A percentile compares a stretch with the other conserved stretches of the same genome.
These are phyloP conservation scores for Acleris cristana DNA, from an alignment of 2,888 invertebrate genomes.

Conservation along the genomic window DNA sequence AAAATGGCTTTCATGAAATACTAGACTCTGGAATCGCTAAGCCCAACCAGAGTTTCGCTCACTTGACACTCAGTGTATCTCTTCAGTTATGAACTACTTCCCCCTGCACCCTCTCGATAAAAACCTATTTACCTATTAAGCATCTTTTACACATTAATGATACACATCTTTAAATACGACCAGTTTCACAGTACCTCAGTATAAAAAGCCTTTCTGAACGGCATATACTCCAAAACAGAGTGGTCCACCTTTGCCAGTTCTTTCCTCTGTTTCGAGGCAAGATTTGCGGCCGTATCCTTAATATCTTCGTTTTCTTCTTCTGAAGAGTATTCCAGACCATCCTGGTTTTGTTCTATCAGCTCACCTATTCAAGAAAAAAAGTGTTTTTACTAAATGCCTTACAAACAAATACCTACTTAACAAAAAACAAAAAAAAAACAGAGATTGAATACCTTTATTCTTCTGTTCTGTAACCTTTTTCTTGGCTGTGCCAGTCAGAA, in stretches of 20 bases:
- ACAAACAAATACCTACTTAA: no score
- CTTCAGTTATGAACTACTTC: no score
- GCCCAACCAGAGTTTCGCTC: no score
- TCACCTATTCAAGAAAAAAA: slow-evolving; percentile 86
- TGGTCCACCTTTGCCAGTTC: slow-evolving; percentile 97
- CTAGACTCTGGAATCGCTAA: background rate
- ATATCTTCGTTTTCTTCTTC: slow-evolving; percentile 98
- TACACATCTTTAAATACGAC: background rate
- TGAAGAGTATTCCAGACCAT: slow-evolving; percentile 98
- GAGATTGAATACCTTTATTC: slow-evolving; percentile 69
- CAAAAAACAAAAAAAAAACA: background rate
- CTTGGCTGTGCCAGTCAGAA: slow-evolving; percentile 93
- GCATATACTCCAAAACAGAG: slow-evolving; percentile 91
- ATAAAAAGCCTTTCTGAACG: slow-evolving; percentile 98
- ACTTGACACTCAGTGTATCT: no score
- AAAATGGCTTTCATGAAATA: slow-evolving; percentile 1
- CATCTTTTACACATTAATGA: no score
- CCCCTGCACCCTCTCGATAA: no score
- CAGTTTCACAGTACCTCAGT: slow-evolving; percentile 87
- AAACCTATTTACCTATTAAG: no score
- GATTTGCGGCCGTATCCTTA: slow-evolving; percentile 93
- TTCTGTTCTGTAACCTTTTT: slow-evolving; percentile 91
- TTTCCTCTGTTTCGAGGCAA: slow-evolving; percentile 95
- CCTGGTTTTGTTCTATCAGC: slow-evolving; percentile 99
- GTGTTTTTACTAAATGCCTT: background rate